phyloP scores from a whole-genome alignment of 1,140 invertebrate species.

The Bilobella aurantiaca region DNA sequence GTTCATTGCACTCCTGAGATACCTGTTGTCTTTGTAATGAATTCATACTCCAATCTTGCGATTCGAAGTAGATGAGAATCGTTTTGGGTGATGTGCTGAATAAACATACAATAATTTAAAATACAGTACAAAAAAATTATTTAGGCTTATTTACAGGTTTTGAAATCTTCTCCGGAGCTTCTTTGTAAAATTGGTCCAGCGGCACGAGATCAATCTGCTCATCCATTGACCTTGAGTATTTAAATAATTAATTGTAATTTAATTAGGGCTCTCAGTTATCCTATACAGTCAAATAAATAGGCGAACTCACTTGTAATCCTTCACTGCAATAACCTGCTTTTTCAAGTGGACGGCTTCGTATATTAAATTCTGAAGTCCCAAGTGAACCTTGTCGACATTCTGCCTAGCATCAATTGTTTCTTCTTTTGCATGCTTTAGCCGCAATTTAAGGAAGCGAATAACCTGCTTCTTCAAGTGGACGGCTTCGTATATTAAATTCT shows the following conservation, averaged over 20 bases:
- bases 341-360: conserved; percentile 89
- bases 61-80: conserved; percentile 70
- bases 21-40: conserved; percentile 78
- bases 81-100: conserved; percentile 52
- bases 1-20: conserved; percentile 60
- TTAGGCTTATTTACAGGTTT: conserved; percentile 47
- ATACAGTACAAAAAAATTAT: conserved; percentile 13
- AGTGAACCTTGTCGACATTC: conserved; percentile 75
- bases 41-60: conserved; percentile 81
- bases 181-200: conserved; percentile 70
- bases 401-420: conserved; percentile 65
- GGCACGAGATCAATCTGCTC: conserved; percentile 80
- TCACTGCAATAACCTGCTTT: conserved; percentile 84
- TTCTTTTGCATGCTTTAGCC: conserved; percentile 69
- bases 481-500: conserved; percentile 91
- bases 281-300: conserved; percentile 32
- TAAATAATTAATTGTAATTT: conserved; percentile 15
- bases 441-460: too few relatives aligned
- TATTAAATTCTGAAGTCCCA: conserved; percentile 85
- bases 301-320: conserved; percentile 82
- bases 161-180: conserved; percentile 62
- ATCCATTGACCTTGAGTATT: conserved; percentile 68
- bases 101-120: conserved; percentile 31
- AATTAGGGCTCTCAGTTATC: background rate
- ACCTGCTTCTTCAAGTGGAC: conserved; percentile 89